Percentiles rank a stretch among this genome's conserved stretches.
phyloP scores from a whole-genome alignment of 2,888 invertebrate species.

The Oscheius sp. region DNA sequence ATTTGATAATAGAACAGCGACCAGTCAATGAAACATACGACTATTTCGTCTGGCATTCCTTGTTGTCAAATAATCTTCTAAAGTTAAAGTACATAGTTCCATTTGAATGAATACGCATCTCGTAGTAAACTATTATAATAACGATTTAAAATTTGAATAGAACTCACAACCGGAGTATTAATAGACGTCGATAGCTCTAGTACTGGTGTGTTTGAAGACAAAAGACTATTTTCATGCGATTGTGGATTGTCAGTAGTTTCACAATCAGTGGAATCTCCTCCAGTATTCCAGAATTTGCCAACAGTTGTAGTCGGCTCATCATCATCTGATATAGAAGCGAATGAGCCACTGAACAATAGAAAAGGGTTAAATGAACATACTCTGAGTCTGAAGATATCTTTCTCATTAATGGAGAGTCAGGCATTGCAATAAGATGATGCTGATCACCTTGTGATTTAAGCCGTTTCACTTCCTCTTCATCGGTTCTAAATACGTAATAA shows the following conservation, averaged over 20 bases:
- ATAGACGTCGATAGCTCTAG: neutral
- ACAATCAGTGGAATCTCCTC: neutral
- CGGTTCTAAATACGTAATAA: neutral
- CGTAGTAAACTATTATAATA: neutral
- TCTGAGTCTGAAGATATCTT: constrained; percentile 11
- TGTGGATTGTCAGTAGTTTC: neutral
- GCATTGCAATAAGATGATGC: neutral
- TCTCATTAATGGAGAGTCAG: neutral
- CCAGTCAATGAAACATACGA: neutral
- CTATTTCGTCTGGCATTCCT: constrained; percentile 57
- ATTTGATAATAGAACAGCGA: neutral
- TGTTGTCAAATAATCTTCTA: constrained; percentile 70
- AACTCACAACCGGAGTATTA: neutral
- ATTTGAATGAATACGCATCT: constrained; percentile 69
- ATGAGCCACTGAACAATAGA: neutral
- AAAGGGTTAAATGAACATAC: neutral
- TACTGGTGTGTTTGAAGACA: neutral
- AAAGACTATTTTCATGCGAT: neutral
- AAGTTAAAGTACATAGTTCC: constrained; percentile 71
- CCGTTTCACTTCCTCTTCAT: constrained; percentile 1
- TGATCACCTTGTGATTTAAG: constrained; percentile 1
- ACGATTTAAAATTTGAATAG: neutral
- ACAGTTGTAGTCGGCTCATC: neutral
- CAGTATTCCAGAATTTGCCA: constrained; percentile 12
- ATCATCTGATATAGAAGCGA: constrained; percentile 3